Evolutionary conservation across 2,888 invertebrate species (phyloP), one percentile per base, ranked within the genome.

Genomic region (Tipula helvola): DNA sequence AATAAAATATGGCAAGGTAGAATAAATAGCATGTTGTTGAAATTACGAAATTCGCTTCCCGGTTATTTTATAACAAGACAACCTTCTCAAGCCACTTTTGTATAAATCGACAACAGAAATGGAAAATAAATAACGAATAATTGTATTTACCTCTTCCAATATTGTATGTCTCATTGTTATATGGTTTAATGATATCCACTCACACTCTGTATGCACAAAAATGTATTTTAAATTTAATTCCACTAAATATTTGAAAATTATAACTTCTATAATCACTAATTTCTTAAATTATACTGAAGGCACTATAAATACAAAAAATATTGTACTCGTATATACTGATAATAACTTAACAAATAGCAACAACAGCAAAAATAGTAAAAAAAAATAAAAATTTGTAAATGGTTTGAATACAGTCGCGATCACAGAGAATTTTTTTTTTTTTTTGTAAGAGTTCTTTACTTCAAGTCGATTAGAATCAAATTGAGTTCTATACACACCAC

Each of bases 131-230:
- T 84, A 16, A 39, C 5, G 13, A 83, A n/a, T 83, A 13, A 39
- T 85, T 39, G 18, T 86, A 12, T 44, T 87, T 86, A 88, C 88
- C 88, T 88, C 88, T 86, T 88, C 87, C 16, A 87, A 83, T 16
- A 88, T n/a, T 36, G 88, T 87, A 87, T 88, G 88, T 86, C 88
- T 87, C 88, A 88, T 88, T 41, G 87, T 88, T 71, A 44, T 44
- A 28, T 0, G 83, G 52, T 87, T 86, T 42, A 18, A 71, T 10
- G 71, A 10, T 12, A 28, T 12, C 44, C 39, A 71, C 71, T 71
- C 71, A 28, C 52, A 71, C 28, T 52, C 7, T 28, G 16, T n/a
- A 57, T 16, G 13, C 47, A 52, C 47, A 52, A 12, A 16, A 28
- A 28, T 13, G 47, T n/a, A 41, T 12, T 36, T 41, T 36, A 2